Percentiles rank a stretch among this genome's conserved stretches.
These are phyloP conservation scores for Neelides folsomi DNA, from an alignment of 2,888 invertebrate species.

Conservation along the genomic window DNA sequence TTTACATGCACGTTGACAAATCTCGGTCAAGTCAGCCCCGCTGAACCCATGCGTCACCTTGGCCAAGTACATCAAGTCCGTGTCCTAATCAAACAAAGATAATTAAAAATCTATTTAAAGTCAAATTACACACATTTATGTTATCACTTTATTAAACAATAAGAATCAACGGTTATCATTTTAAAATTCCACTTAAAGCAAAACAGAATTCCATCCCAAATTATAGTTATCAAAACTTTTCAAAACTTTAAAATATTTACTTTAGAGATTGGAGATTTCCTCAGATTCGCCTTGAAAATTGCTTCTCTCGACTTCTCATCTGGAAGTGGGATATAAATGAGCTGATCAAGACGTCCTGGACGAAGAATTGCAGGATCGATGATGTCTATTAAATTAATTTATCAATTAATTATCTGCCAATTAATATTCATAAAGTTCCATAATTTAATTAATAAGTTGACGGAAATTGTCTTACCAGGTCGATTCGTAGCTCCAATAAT, in stretches of 20 bases:
- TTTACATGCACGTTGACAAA: conserved; percentile 98
- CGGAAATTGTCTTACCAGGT: conserved; percentile 44
- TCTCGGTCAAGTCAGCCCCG: conserved; percentile 97
- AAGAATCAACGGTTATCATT: too few species aligned
- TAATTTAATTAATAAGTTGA: neutral
- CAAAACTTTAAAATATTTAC: conserved; percentile 35
- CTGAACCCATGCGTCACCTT: conserved; percentile 83
- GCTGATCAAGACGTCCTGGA: conserved; percentile 95
- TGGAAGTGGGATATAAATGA: conserved; percentile 93
- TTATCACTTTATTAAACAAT: too few species aligned
- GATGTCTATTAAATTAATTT: conserved; percentile 73
- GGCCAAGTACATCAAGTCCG: conserved; percentile 59
- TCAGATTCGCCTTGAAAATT: conserved; percentile 86
- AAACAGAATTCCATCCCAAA: too few species aligned
- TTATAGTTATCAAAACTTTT: too few species aligned
- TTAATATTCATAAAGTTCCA: too few species aligned
- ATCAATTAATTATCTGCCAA: too few species aligned
- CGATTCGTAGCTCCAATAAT: conserved; percentile 94
- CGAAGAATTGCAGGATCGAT: conserved; percentile 98
- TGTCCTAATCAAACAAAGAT: conserved; percentile 52
- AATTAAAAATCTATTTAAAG: too few species aligned
- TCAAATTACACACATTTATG: too few species aligned
- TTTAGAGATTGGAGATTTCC: conserved; percentile 90
- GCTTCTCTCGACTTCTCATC: conserved; percentile 95
- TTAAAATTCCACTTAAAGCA: too few species aligned